Conservation (phyloP, 1,140 invertebrate species). For the Drosophila gunungcola region DNA sequence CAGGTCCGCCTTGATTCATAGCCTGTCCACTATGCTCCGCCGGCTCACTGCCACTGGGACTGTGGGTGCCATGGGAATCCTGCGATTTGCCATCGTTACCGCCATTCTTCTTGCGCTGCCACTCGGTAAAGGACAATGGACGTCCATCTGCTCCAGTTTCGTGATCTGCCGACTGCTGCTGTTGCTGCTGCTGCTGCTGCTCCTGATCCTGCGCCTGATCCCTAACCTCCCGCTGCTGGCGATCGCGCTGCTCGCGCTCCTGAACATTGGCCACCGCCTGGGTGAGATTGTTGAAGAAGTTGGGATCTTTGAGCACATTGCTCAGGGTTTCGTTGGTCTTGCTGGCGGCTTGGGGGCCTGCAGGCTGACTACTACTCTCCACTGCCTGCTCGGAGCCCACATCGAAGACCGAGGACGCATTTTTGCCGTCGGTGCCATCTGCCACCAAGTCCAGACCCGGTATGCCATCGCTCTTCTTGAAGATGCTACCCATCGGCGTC, state of each 20-base stretch:
- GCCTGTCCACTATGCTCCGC: neutral
- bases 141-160: conserved; percentile 15
- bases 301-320: conserved; percentile 69
- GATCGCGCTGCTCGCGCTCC: conserved; percentile 38
- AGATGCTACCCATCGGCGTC: conserved; percentile 68
- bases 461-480: conserved; percentile 85
- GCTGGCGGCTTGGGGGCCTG: neutral
- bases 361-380: too few relatives aligned
- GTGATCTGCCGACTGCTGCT: neutral
- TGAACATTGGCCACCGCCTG: conserved; percentile 70
- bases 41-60: neutral
- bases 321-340: conserved; percentile 49
- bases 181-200: conserved; percentile 10
- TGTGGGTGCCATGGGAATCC: conserved; percentile 1
- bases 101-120: conserved; percentile 67
- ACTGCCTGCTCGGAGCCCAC: conserved; percentile 5
- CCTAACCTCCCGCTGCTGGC: neutral
- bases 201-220: conserved; percentile 6
- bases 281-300: conserved; percentile 68
- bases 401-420: conserved; percentile 63
- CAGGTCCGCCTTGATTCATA: conserved; percentile 1
- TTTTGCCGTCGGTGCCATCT: conserved; percentile 19
- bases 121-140: conserved; percentile 64
- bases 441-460: conserved; percentile 88
- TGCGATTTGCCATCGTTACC: conserved; percentile 8